A percentile compares a stretch with the other conserved stretches of the same genome.
phyloP scores from a whole-genome alignment of 1,140 invertebrate genomes.

The Brachionus koreanus region DNA sequence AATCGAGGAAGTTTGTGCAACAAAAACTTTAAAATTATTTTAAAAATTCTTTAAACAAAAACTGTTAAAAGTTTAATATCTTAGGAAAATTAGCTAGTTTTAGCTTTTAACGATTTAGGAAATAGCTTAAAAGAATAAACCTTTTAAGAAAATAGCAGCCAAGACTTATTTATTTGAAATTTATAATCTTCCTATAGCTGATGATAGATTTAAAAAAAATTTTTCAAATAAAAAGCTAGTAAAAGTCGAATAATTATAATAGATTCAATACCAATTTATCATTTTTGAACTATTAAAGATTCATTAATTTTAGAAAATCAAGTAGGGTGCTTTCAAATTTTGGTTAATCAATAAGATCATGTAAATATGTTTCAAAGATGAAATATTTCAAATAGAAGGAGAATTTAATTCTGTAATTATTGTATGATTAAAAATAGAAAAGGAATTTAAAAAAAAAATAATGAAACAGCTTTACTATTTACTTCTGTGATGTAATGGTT shows the following conservation, averaged over 20 bases:
- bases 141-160: not conserved
- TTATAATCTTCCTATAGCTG: not conserved
- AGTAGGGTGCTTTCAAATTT: too few relatives aligned
- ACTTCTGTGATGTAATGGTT: too few relatives aligned
- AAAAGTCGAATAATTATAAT: not conserved
- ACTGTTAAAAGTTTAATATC: too few relatives aligned
- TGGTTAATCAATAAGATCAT: too few relatives aligned
- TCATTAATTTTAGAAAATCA: not conserved
- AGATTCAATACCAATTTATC: not conserved
- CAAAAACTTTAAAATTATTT: not conserved
- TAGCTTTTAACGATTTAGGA: not conserved
- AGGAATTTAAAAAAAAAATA: too few relatives aligned
- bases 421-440: too few relatives aligned
- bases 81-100: not conserved
- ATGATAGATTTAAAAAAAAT: not conserved
- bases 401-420: too few relatives aligned
- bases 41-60: too few relatives aligned
- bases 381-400: too few relatives aligned
- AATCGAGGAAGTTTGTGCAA: too few relatives aligned
- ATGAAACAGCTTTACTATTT: too few relatives aligned
- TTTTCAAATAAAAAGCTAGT: not conserved
- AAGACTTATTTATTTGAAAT: not conserved
- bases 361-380: too few relatives aligned
- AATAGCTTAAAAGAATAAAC: not conserved
- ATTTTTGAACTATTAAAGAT: not conserved